Evolutionary conservation across 2,113 vertebrate genomes (phyloP), one percentile per base, ranked within the genome.

Genomic region (Corythoichthys haematopterus): DNA sequence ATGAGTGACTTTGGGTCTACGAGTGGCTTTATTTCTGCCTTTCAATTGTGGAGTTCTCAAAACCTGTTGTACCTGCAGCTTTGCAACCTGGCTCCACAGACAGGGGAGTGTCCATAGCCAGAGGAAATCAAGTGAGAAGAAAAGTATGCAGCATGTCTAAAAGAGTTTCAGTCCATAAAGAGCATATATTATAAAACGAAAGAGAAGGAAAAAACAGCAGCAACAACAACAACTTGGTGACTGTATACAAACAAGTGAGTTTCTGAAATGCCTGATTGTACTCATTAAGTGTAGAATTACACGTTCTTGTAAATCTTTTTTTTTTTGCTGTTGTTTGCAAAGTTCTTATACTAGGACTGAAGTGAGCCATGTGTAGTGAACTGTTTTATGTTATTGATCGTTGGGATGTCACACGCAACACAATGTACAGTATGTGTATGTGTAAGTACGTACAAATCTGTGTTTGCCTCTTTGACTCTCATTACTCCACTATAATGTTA

Each of bases 61-160:
- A 77, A 80, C 80, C 65, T 16, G 78, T 73, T 79, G 5, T 56
- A 75, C 77, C 63, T 75, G 79, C 36, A 70, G 52, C 58, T 64
- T 64, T 40, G 38, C 40, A 14, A 3, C 47, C 52, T 36, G 16
- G 64, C 16, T 61, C 3, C 56, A n/a, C 14, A 38, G 28, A 57
- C 36, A 12, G 65, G 68, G 75, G 71, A 20, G 48, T 69, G 74
- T 53, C 35, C n/a, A 4, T 2, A 16, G 35, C 14, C 61, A 38
- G 33, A 64, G 61, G 70, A 11, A 45, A 63, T 69, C 60, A 37
- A 46, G 11, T 7, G 4, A 47, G 46, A 52, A 57, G 55, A 28
- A 53, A n/a, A 16, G 6, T 38, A 36, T 40, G 48, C 15, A 37
- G 43, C 63, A 46, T 43, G 50, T 1, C 3, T 52, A 2, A 71